Percentiles rank a stretch among this genome's conserved stretches.
Conservation (phyloP, 2,113 vertebrate species). For the Burhinus oedicnemus region DNA sequence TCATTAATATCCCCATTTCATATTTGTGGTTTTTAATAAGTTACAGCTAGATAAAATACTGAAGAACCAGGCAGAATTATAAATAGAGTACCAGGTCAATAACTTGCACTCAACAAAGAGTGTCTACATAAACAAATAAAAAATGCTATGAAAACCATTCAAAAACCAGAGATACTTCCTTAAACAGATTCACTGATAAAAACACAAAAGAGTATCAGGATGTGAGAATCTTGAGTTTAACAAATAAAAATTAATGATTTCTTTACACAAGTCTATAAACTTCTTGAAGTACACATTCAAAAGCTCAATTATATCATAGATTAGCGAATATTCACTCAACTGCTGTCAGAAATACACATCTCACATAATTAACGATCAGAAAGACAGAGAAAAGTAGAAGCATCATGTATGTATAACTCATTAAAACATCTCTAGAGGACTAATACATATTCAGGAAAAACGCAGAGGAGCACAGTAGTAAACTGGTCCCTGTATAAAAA, state of each 20-base stretch:
- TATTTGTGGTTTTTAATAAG: slow-evolving; percentile 66
- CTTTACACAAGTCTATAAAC: slow-evolving; percentile 36
- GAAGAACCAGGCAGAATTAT: background rate
- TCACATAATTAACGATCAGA: background rate
- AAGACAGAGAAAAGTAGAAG: slow-evolving; percentile 63
- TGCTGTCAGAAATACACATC: slow-evolving; percentile 50
- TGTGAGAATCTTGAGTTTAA: slow-evolving; percentile 47
- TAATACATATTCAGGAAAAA: slow-evolving; percentile 25
- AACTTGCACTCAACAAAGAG: slow-evolving; percentile 38
- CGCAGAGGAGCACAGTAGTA: background rate
- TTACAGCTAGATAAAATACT: slow-evolving; percentile 52
- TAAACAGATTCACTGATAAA: slow-evolving; percentile 61
- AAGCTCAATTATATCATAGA: slow-evolving; percentile 58
- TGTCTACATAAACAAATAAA: background rate
- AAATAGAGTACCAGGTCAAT: slow-evolving; percentile 46
- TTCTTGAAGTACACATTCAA: slow-evolving; percentile 42
- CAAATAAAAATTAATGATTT: slow-evolving; percentile 60
- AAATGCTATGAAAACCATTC: background rate
- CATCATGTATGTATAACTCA: slow-evolving; percentile 46
- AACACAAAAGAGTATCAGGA: slow-evolving; percentile 40
- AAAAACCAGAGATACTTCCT: slow-evolving; percentile 52
- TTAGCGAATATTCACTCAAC: slow-evolving; percentile 57
- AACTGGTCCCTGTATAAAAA: slow-evolving; percentile 42
- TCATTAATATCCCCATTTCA: slow-evolving; percentile 68
- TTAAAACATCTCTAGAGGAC: slow-evolving; percentile 40